Base-by-base conservation (phyloP, 2,888 invertebrate genomes). In the Heliconius ethilla region DNA sequence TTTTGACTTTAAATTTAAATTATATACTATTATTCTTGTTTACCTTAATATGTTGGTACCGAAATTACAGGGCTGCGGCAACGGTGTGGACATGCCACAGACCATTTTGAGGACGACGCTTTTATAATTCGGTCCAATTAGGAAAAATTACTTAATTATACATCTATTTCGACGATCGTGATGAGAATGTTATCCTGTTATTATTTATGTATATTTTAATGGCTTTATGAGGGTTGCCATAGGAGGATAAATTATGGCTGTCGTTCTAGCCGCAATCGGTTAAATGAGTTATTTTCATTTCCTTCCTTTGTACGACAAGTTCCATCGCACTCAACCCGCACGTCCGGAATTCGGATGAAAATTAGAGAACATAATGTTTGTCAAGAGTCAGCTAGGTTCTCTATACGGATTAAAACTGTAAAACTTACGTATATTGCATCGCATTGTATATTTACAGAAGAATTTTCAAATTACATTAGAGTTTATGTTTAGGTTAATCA, bases 51-150 rank as follows among this genome's bases (percentile, higher is more conserved):
- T 25, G 33, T 59, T 25, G 55, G 55, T 59, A 59, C 59, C 33
- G 33, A 72, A 72, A 72, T 72, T 72, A 72, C 59, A 72, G 72
- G 37, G 37, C 55, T 72, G 72, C 15, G 72, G 59, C 33, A 55
- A n/a, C 29, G 13, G 72, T n/a, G 59, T 59, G 72, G 55, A 72
- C 59, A 33, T 59, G 2, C n/a, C n/a, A n/a, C 29, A 59, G 13
- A 72, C 55, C 72, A 59, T 51, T 70, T 55, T 70, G 70, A 5
- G 66, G 33, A 22, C 29, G 72, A 33, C 29, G 15, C 37, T 37
- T 37, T 59, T 72, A 37, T 55, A 55, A 69, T 69, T 40, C 18
- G 15, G 29, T 55, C n/a, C n/a, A 37, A 37, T 33, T 59, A 59
- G n/a, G 15, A 59, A 37, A 59, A n/a, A 37, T 37, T 25, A 72